Evolutionary conservation across 2,888 invertebrate genomes (phyloP).

Genomic region (Cantharis rustica): DNA sequence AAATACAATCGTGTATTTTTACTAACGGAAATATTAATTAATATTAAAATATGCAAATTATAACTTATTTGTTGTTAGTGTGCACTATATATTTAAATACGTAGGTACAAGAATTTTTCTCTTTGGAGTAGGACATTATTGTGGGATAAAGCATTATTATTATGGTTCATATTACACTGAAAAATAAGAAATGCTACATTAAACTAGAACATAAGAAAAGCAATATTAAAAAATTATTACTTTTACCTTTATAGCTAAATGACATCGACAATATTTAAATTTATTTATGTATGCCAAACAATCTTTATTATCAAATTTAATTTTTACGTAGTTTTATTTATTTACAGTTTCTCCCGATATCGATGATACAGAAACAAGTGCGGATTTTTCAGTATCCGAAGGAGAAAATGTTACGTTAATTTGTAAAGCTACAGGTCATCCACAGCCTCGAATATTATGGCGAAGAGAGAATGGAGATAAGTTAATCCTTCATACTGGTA

Average conservation of each 20-base stretch:
- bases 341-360: conserved; percentile 67
- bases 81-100: too few species aligned
- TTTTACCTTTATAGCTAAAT: not conserved
- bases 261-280: not conserved
- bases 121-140: not conserved
- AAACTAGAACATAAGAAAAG: not conserved
- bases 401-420: conserved; percentile 65
- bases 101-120: too few species aligned
- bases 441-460: conserved; percentile 64
- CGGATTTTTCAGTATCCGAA: conserved; percentile 64
- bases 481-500: conserved; percentile 43
- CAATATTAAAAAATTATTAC: not conserved
- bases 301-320: not conserved
- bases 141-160: not conserved
- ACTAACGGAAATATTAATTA: too few species aligned
- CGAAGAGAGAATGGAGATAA: conserved; percentile 62
- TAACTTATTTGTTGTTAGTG: too few species aligned
- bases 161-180: not conserved
- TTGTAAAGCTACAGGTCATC: conserved; percentile 64
- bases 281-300: not conserved
- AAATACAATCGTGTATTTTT: too few species aligned
- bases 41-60: too few species aligned
- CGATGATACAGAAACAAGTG: conserved; percentile 63
- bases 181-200: not conserved
- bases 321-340: conserved; percentile 1